Base-by-base conservation (phyloP, 2,113 vertebrate genomes). In the Ceyx margarethae region DNA sequence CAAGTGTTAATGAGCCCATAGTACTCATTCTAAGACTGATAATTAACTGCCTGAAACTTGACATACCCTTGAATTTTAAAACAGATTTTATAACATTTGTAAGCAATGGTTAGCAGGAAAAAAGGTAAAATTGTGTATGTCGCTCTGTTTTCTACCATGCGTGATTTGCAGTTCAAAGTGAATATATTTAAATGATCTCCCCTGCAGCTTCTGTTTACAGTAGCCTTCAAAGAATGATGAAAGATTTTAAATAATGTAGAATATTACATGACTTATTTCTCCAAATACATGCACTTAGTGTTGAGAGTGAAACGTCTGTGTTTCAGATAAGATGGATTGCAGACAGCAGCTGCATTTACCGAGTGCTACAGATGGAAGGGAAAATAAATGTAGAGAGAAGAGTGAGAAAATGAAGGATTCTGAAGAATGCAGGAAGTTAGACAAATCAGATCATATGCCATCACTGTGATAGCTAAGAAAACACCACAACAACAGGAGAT, bases 151-250 rank as follows among this genome's bases (percentile, higher is more conserved):
- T 96, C 89, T 95, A 71, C 77, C n/a, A 10, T 65, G 72, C 48
- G n/a, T 25, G 77, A 96, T 96, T 96, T 95, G 90, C 94, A 92
- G 82, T 97, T 97, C 94, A 97, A 97, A 97, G 91, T 91, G 90
- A 96, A 93, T 96, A 73, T 87, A 96, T 97, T 94, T 93, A 94
- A 96, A 96, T 76, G 62, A 96, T 92, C 92, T 96, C 89, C 61
- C 91, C 85, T 95, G 89, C 93, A 64, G 76, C 78, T 96, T 90
- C 95, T 95, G 95, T 96, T 95, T 96, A 93, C 76, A 91, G 81
- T 89, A 94, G 87, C 85, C 90, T 97, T 97, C 85, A 91, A 88
- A 95, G 85, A 87, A 91, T 87, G 92, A 85, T 91, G 89, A 96
- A 95, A 90, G 69, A 86, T 95, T 95, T 91, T 87, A 97, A 96